Conservation (phyloP, 2,113 vertebrate genomes). For the Dasyurus viverrinus region DNA sequence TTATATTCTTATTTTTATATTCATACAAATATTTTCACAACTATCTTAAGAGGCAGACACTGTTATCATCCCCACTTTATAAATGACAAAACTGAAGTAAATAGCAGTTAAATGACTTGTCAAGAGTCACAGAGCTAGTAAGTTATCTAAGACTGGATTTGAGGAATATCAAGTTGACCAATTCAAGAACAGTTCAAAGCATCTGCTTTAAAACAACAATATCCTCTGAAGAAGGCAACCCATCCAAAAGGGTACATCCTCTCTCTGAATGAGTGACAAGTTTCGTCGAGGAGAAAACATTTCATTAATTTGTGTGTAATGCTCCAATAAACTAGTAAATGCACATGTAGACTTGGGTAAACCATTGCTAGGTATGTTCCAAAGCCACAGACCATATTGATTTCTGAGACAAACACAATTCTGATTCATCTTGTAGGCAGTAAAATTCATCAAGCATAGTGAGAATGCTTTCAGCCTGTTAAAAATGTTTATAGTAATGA, state of each 20-base stretch:
- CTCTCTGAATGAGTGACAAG: neutral
- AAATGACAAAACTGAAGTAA: neutral
- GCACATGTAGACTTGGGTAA: neutral
- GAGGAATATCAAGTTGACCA: neutral
- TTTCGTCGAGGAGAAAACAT: neutral
- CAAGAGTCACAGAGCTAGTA: neutral
- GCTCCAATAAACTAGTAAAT: neutral
- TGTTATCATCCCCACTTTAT: neutral
- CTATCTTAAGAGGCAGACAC: neutral
- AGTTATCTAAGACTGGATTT: neutral
- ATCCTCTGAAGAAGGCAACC: neutral
- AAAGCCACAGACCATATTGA: neutral
- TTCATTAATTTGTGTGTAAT: neutral
- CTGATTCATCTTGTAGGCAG: neutral
- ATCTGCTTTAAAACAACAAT: neutral
- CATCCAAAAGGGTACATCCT: neutral
- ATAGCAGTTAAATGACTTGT: neutral
- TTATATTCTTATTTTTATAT: neutral
- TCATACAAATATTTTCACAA: neutral
- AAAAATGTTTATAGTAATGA: neutral
- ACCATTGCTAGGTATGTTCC: neutral
- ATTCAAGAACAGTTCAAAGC: neutral
- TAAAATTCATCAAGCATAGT: neutral
- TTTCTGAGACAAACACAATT: neutral
- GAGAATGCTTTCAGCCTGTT: neutral